Conservation (phyloP, 64 coral and sea anemone genomes). For the Anthopleura sola region DNA sequence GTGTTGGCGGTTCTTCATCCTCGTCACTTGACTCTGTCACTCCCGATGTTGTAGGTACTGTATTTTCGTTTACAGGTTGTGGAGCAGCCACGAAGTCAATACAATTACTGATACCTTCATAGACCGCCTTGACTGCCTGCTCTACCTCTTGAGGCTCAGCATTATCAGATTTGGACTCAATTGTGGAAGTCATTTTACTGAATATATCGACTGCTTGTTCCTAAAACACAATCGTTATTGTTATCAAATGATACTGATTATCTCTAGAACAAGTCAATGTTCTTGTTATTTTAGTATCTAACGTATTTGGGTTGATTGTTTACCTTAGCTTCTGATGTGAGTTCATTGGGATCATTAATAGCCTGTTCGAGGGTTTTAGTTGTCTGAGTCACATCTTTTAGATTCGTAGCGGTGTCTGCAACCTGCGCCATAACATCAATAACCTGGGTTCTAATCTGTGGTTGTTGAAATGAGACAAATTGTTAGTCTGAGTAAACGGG, state of each 20-base stretch:
- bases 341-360: not conserved
- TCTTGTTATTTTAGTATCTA: not conserved
- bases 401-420: not conserved
- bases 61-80: not conserved
- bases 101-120: not conserved
- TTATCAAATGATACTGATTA: too few relatives aligned
- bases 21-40: not conserved
- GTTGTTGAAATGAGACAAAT: not conserved
- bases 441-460: not conserved
- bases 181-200: not conserved
- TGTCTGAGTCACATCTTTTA: not conserved
- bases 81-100: not conserved
- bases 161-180: not conserved
- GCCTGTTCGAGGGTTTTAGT: not conserved
- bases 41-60: not conserved
- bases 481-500: too few relatives aligned
- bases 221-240: not conserved
- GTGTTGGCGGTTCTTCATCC: not conserved
- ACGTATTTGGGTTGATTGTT: not conserved
- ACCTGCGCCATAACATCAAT: not conserved
- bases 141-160: not conserved
- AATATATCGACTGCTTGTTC: not conserved
- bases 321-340: not conserved
- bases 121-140: not conserved
- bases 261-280: too few relatives aligned